These are phyloP conservation scores for Datnioides undecimradiatus DNA, from an alignment of 2,113 vertebrate species.

Conservation along the genomic window DNA sequence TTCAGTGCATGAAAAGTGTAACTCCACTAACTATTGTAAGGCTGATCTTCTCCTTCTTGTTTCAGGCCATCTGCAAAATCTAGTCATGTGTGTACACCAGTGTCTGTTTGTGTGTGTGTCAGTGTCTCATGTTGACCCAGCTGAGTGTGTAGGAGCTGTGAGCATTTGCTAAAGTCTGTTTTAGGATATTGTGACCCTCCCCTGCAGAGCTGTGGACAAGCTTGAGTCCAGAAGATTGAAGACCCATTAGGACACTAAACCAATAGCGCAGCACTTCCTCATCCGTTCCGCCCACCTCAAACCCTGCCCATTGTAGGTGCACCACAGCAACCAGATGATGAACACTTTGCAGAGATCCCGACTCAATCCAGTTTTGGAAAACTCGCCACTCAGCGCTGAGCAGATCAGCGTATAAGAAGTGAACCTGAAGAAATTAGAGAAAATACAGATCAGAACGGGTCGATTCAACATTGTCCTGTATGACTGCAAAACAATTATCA, in stretches of 20 bases:
- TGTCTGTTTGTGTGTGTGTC: constrained; percentile 33
- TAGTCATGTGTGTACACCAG: neutral
- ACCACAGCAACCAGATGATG: constrained; percentile 81
- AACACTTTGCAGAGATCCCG: constrained; percentile 72
- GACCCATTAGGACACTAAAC: constrained; percentile 82
- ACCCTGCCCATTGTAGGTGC: constrained; percentile 86
- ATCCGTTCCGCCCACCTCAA: constrained; percentile 81
- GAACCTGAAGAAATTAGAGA: constrained; percentile 71
- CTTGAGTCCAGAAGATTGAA: constrained; percentile 73
- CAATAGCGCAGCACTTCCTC: constrained; percentile 84
- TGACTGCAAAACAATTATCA: neutral
- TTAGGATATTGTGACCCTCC: constrained; percentile 73
- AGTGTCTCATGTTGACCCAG: constrained; percentile 80
- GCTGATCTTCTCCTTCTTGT: neutral
- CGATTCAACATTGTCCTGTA: neutral
- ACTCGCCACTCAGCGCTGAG: constrained; percentile 84
- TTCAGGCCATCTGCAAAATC: neutral
- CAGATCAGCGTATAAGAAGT: constrained; percentile 83
- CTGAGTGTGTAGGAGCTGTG: constrained; percentile 84
- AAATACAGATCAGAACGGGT: constrained; percentile 9
- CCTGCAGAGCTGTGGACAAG: constrained; percentile 78
- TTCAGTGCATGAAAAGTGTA: neutral
- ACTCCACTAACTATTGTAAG: neutral
- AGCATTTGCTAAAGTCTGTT: constrained; percentile 52
- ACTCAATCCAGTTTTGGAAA: constrained; percentile 83